phyloP scores from a whole-genome alignment of 2,888 invertebrate species.

The Troglohyphantes excavatus region DNA sequence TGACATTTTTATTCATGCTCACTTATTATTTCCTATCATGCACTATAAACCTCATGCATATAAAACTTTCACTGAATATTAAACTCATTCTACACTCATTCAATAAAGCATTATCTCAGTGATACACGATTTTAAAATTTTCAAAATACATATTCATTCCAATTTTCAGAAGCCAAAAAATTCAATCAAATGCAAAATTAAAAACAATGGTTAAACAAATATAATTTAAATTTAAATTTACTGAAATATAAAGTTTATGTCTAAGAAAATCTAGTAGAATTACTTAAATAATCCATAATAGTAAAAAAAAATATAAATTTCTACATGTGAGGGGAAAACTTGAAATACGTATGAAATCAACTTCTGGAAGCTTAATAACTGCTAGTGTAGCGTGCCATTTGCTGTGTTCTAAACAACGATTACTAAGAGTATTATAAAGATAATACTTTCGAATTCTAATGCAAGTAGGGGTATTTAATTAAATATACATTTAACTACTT shows the following conservation, averaged over 20 bases:
- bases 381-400: conserved; percentile 41
- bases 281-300: too few relatives aligned
- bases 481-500: too few relatives aligned
- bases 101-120: background rate
- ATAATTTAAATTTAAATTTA: too few relatives aligned
- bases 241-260: too few relatives aligned
- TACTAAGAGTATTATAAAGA: conserved; percentile 38
- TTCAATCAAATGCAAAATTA: background rate
- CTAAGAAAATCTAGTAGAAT: too few relatives aligned
- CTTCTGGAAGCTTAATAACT: background rate
- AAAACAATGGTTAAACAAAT: too few relatives aligned
- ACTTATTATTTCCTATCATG: background rate
- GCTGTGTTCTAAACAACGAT: conserved; percentile 25
- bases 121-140: background rate
- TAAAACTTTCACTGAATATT: background rate
- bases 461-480: too few relatives aligned
- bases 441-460: background rate
- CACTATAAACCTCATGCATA: background rate
- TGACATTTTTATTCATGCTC: background rate
- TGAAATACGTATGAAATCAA: background rate
- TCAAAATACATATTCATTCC: background rate
- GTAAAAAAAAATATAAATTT: too few relatives aligned
- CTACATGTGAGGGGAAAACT: too few relatives aligned
- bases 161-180: background rate
- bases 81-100: background rate